Percentiles rank a stretch among this genome's conserved stretches.
These are phyloP conservation scores for Lucilia sericata DNA, from an alignment of 1,140 invertebrate species.

Conservation along the genomic window DNA sequence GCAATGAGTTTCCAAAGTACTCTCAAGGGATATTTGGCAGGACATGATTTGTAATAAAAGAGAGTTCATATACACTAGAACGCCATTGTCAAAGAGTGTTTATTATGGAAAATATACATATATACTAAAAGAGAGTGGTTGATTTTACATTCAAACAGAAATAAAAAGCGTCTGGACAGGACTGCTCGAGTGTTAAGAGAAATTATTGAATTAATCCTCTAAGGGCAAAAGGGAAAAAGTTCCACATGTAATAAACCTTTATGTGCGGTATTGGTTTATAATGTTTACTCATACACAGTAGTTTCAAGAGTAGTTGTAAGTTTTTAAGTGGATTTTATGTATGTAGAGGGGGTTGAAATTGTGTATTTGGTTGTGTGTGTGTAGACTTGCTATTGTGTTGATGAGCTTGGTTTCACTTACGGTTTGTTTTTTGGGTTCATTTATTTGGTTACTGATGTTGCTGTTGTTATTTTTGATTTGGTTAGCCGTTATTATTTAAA, in stretches of 20 bases:
- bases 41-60: slow-evolving; percentile 36
- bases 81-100: slow-evolving; percentile 17
- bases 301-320: neutral
- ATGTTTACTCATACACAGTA: slow-evolving; percentile 18
- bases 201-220: slow-evolving; percentile 37
- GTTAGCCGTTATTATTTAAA: slow-evolving; percentile 34
- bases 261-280: slow-evolving; percentile 48
- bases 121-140: neutral
- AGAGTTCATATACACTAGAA: neutral
- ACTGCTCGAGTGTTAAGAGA: neutral
- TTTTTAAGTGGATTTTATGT: slow-evolving; percentile 1
- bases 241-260: slow-evolving; percentile 40
- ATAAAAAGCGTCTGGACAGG: neutral
- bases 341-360: neutral
- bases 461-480: neutral
- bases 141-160: neutral
- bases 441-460: neutral
- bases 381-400: slow-evolving; percentile 24
- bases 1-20: slow-evolving; percentile 46
- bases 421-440: slow-evolving; percentile 32
- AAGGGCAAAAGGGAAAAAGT: neutral
- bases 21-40: slow-evolving; percentile 45
- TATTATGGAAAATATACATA: neutral
- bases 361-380: neutral
- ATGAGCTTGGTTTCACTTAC: slow-evolving; percentile 41